Conservation (phyloP, 2,113 vertebrate species). For the Microtus montanus region DNA sequence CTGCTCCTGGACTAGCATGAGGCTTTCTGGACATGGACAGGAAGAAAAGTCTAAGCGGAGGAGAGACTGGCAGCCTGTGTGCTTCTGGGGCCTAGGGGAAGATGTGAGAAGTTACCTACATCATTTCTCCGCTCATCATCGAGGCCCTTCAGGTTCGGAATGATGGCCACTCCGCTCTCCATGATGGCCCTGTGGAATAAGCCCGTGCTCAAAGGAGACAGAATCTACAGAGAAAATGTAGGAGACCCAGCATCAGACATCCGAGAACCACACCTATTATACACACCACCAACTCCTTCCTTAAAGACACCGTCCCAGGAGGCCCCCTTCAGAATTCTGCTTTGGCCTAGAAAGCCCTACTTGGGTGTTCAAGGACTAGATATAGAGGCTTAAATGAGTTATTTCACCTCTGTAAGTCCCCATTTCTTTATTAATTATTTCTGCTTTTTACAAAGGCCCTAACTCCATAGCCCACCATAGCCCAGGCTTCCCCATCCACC, state of each 20-base stretch:
- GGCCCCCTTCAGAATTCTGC: not conserved
- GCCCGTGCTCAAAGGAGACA: slow-evolving; percentile 87
- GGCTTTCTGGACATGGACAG: not conserved
- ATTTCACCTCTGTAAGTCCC: not conserved
- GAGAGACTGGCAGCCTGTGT: not conserved
- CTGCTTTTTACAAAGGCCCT: not conserved
- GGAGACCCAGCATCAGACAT: not conserved
- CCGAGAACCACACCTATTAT: too few relatives aligned
- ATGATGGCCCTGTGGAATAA: slow-evolving; percentile 91
- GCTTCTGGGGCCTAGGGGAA: not conserved
- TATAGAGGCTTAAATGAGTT: not conserved
- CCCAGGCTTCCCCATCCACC: not conserved
- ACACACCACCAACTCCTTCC: not conserved
- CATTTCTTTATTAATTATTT: not conserved
- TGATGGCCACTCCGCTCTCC: slow-evolving; percentile 84
- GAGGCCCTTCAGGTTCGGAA: not conserved
- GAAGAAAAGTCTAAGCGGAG: not conserved
- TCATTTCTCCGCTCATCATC: not conserved
- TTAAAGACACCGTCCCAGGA: not conserved
- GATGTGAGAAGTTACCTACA: slow-evolving; percentile 37
- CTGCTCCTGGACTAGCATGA: not conserved
- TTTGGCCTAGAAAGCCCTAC: not conserved
- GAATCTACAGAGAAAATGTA: slow-evolving; percentile 81
- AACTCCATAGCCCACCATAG: not conserved
- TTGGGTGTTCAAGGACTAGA: not conserved